Percentiles rank a stretch among this genome's conserved stretches.
Evolutionary conservation across 2,888 invertebrate species (phyloP).

Genomic region (Imbricaverruca yamaguchii): DNA sequence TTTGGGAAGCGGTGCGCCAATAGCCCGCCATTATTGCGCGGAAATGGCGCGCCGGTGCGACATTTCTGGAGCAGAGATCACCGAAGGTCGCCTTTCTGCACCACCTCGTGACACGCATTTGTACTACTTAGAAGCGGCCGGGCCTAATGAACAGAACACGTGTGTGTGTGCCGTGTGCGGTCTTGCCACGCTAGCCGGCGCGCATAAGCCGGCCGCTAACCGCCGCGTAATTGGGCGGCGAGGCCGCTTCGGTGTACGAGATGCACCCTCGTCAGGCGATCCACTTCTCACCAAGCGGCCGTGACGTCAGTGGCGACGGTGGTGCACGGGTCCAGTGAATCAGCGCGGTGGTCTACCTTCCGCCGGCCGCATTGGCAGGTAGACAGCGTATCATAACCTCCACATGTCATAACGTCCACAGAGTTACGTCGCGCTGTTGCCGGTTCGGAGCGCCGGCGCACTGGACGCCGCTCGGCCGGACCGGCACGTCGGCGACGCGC

Average conservation of each 20-base stretch:
- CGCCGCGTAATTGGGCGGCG: background rate
- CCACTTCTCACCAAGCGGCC: background rate
- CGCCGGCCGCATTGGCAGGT: no score
- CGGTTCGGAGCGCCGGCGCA: no score
- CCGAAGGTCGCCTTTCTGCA: background rate
- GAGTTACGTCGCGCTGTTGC: no score
- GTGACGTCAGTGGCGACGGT: background rate
- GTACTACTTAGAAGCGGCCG: background rate
- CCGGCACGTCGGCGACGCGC: no score
- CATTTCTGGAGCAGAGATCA: background rate
- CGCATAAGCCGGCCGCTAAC: background rate
- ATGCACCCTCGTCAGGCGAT: no score
- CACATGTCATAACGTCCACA: no score
- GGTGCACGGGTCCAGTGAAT: no score
- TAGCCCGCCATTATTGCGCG: background rate
- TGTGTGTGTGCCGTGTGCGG: background rate
- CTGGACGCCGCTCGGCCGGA: no score
- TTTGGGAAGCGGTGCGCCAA: background rate
- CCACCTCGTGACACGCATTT: conserved; percentile 17
- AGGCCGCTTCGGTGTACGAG: background rate
- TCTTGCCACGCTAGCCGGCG: background rate
- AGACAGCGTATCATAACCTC: no score
- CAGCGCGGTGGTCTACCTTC: no score
- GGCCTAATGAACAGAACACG: background rate
- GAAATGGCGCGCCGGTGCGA: conserved; percentile 8